A percentile compares a stretch with the other conserved stretches of the same genome.
Conservation (phyloP, 2,888 invertebrate genomes). For the Leucophora obtusa region DNA sequence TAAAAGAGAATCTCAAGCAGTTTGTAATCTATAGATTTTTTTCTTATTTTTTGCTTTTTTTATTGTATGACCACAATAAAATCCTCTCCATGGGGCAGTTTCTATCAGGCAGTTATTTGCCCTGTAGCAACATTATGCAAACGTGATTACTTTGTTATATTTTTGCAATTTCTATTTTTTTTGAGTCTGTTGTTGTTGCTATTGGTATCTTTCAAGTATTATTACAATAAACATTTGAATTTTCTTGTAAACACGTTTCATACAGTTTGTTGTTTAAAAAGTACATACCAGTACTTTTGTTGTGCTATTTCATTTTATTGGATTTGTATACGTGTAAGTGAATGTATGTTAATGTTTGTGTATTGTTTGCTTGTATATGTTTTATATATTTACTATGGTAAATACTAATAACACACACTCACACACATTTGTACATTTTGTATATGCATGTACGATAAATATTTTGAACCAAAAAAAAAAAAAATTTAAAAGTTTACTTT, state of each 20-base stretch:
- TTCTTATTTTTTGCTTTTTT: background rate
- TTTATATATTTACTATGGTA: background rate
- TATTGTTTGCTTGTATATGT: background rate
- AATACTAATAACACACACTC: background rate
- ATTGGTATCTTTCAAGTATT: conserved; percentile 17
- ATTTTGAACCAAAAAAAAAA: background rate
- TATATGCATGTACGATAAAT: background rate
- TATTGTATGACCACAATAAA: conserved; percentile 49
- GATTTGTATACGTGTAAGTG: conserved; percentile 1
- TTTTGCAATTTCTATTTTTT: conserved; percentile 7
- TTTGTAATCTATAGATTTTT: conserved; percentile 29
- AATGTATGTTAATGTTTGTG: background rate
- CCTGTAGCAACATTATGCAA: conserved; percentile 53
- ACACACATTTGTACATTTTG: background rate
- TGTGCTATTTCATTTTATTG: conserved; percentile 29
- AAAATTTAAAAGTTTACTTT: background rate
- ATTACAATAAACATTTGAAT: conserved; percentile 47
- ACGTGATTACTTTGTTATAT: conserved; percentile 59
- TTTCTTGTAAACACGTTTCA: conserved; percentile 33
- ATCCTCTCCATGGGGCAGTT: conserved; percentile 55
- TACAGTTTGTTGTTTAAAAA: conserved; percentile 22
- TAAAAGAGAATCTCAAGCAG: conserved; percentile 19
- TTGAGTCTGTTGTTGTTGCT: background rate
- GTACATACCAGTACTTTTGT: background rate
- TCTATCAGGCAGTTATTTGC: conserved; percentile 47